A percentile compares a stretch with the other conserved stretches of the same genome.
These are phyloP conservation scores for Microplitis manilae DNA, from an alignment of 2,888 invertebrate genomes.

Conservation along the genomic window DNA sequence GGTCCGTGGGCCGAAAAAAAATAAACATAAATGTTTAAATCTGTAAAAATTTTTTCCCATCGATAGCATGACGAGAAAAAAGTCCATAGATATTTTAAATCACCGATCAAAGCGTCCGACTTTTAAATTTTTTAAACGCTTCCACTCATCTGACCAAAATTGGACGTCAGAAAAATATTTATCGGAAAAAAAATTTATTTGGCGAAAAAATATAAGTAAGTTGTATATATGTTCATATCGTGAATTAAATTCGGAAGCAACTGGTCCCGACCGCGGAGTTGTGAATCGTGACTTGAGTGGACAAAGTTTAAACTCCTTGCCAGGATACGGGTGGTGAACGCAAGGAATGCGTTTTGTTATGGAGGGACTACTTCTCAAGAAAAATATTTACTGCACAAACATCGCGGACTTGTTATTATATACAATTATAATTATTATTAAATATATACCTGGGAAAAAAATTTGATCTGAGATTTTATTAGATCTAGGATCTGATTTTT, in stretches of 20 bases:
- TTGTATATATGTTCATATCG: conserved; percentile 32
- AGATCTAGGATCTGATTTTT: too few species aligned
- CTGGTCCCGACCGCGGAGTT: conserved; percentile 2
- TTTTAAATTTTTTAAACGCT: too few species aligned
- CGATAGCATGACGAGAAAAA: background rate
- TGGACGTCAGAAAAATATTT: too few species aligned
- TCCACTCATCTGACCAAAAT: too few species aligned
- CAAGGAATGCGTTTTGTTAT: conserved; percentile 46
- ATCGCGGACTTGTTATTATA: too few species aligned
- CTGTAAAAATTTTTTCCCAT: background rate
- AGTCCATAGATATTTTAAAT: too few species aligned
- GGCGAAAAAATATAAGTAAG: conserved; percentile 34
- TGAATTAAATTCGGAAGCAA: conserved; percentile 16
- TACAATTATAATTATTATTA: too few species aligned
- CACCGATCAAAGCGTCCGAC: too few species aligned
- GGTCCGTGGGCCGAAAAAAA: conserved; percentile 8
- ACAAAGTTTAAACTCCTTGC: conserved; percentile 43
- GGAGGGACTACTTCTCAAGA: conserved; percentile 18
- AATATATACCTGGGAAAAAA: too few species aligned
- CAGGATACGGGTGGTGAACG: conserved; percentile 48
- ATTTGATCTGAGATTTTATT: too few species aligned
- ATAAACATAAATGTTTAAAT: background rate
- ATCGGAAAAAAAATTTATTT: conserved; percentile 20
- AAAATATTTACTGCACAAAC: background rate
- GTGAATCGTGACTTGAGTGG: conserved; percentile 52